Evolutionary conservation across 37 sponge, comb jelly and placozoan species (phyloP).

Genomic region (Tethya wilhelma): DNA sequence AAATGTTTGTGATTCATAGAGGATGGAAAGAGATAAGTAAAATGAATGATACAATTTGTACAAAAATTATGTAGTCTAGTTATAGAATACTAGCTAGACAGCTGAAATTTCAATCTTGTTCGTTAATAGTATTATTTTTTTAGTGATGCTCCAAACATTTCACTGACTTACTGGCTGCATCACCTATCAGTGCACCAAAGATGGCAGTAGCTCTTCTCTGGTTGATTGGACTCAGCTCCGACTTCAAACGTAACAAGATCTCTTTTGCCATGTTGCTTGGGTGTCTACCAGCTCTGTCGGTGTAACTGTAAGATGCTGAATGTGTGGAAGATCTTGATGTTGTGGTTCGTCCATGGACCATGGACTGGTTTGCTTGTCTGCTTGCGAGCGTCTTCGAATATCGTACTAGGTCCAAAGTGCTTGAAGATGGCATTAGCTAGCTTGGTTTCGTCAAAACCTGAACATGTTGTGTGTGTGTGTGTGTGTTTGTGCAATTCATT

Average conservation of each 20-base stretch:
- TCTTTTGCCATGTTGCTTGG: no score
- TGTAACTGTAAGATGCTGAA: no score
- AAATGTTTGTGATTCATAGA: no score
- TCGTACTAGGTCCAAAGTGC: conserved; percentile 55
- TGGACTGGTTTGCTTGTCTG: conserved; percentile 20
- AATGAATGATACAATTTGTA: not conserved
- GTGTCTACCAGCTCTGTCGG: no score
- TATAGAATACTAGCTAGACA: not conserved
- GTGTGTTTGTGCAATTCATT: no score
- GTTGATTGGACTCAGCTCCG: conserved; percentile 13
- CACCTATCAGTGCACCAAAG: conserved; percentile 50
- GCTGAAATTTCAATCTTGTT: not conserved
- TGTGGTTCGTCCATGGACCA: conserved; percentile 54
- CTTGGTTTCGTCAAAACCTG: conserved; percentile 21
- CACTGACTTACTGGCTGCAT: conserved; percentile 38
- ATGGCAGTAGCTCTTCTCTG: conserved; percentile 48
- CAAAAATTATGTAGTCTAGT: not conserved
- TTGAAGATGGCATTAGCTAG: conserved; percentile 18
- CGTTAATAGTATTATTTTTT: not conserved
- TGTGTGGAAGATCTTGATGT: conserved; percentile 51
- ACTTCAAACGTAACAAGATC: no score
- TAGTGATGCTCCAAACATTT: not conserved
- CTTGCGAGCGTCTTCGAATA: conserved; percentile 21
- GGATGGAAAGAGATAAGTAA: not conserved
- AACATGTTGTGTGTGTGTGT: no score